These are phyloP conservation scores for Sminthopsis crassicaudata DNA, from an alignment of 2,113 vertebrate species.

Conservation along the genomic window DNA sequence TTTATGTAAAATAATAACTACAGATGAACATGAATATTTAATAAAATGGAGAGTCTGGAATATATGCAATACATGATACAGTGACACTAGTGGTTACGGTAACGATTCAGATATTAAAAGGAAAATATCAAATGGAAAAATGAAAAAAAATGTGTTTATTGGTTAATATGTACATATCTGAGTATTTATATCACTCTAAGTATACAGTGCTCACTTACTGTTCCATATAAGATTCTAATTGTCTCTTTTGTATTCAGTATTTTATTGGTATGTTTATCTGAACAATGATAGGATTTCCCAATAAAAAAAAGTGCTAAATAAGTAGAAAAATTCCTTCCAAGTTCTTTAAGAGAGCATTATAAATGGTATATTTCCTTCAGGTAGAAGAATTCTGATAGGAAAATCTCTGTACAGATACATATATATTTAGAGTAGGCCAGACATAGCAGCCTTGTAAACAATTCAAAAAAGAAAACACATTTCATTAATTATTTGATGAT, in stretches of 20 bases:
- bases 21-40: constrained; percentile 23
- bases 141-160: constrained; percentile 23
- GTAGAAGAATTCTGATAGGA: constrained; percentile 14
- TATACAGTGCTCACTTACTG: not conserved
- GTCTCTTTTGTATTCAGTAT: constrained; percentile 33
- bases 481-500: not conserved
- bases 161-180: not conserved
- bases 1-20: constrained; percentile 41
- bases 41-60: not conserved
- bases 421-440: not conserved
- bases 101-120: not conserved
- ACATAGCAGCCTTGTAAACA: not conserved
- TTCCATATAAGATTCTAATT: constrained; percentile 55
- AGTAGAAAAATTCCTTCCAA: not conserved
- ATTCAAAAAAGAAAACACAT: constrained; percentile 6
- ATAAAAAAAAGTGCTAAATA: constrained; percentile 37
- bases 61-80: not conserved
- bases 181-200: constrained; percentile 45
- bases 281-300: constrained; percentile 14
- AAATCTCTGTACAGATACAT: not conserved
- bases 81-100: not conserved
- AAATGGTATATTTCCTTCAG: constrained; percentile 24
- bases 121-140: not conserved
- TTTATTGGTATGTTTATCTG: constrained; percentile 56
- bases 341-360: not conserved